Evolutionary conservation across 2,888 invertebrate species (phyloP).

Genomic region (Cecidostiba fungosa): DNA sequence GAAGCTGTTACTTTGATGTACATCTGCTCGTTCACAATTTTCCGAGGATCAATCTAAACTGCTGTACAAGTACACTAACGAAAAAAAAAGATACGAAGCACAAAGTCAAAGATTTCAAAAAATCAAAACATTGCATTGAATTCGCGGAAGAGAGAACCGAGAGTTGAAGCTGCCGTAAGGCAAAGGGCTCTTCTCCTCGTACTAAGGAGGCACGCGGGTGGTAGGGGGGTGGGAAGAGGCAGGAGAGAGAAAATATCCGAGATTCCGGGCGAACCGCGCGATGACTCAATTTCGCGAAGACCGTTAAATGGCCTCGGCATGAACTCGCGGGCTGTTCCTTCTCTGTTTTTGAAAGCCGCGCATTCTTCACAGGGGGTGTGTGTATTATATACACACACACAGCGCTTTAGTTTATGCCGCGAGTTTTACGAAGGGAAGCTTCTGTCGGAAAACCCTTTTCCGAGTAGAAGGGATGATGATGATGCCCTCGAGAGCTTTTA

Average conservation of each 20-base stretch:
- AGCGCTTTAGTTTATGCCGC: constrained; percentile 16
- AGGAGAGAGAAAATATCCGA: constrained; percentile 80
- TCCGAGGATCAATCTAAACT: no score
- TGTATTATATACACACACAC: not conserved
- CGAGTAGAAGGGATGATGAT: not conserved
- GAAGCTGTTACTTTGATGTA: no score
- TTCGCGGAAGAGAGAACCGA: constrained; percentile 39
- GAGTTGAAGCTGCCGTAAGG: not conserved
- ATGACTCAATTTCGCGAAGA: constrained; percentile 80
- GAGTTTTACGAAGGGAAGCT: not conserved
- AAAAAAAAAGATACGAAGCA: not conserved
- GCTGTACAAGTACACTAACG: no score
- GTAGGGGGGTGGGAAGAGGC: constrained; percentile 74
- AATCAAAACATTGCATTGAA: constrained; percentile 55
- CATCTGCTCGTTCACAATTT: no score
- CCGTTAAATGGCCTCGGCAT: constrained; percentile 79
- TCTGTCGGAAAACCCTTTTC: not conserved
- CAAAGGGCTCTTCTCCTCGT: not conserved
- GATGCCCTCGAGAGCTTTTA: constrained; percentile 16
- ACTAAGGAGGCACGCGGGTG: constrained; percentile 20
- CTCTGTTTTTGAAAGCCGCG: constrained; percentile 78
- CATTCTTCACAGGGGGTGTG: constrained; percentile 73
- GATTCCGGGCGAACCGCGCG: constrained; percentile 80
- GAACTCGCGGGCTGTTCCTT: constrained; percentile 73
- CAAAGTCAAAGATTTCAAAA: not conserved